Percentiles rank a stretch among this genome's conserved stretches.
phyloP scores from a whole-genome alignment of 2,113 vertebrate species.

The Rhipidura dahli region DNA sequence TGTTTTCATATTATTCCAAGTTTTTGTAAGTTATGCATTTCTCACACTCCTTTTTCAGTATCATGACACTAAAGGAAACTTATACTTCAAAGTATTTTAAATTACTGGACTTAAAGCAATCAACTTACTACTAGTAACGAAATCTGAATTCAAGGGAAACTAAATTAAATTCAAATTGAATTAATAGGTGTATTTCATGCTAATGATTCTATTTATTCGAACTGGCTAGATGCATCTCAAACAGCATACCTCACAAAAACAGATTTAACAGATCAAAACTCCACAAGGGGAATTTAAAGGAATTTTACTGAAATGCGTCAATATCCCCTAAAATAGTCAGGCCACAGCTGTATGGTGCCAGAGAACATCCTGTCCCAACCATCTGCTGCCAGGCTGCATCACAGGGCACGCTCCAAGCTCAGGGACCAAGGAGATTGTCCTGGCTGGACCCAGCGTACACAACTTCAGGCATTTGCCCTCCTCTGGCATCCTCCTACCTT shows the following conservation, averaged over 20 bases:
- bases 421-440: background rate
- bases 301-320: background rate
- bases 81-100: background rate
- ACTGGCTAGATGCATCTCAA: background rate
- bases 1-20: background rate
- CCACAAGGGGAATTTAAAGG: background rate
- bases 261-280: background rate
- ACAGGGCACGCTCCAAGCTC: rapidly evolving
- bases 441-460: rapidly evolving
- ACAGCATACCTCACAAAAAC: background rate
- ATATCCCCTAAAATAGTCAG: background rate
- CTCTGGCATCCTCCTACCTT: background rate
- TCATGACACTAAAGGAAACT: background rate
- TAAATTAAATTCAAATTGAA: background rate
- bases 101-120: background rate
- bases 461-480: background rate
- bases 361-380: background rate
- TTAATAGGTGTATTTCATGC: background rate
- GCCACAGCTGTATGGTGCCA: background rate
- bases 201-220: background rate
- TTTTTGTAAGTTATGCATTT: background rate
- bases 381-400: background rate
- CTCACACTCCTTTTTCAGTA: background rate
- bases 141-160: background rate
- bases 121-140: background rate